Base-by-base conservation (phyloP, 2,797 vertebrate genomes). In the Myotis myotis region DNA sequence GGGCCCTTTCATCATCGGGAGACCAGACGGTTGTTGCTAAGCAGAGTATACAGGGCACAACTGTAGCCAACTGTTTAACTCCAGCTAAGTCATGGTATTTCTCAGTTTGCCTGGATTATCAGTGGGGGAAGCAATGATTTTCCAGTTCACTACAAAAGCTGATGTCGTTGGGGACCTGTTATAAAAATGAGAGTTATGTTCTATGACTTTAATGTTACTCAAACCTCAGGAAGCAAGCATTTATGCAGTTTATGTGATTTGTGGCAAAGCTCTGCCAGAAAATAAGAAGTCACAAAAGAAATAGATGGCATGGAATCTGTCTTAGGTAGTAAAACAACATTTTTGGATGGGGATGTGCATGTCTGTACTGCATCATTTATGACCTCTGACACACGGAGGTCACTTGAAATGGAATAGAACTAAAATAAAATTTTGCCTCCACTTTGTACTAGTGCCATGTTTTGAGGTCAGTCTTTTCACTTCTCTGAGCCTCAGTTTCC, bases 1-100 rank as follows among this genome's bases (percentile, higher is more conserved):
- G 92, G 70, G 70, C 94, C 96, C 97, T 97, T 97, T 96, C 98
- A 70, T 10, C 87, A 83, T 80, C 92, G 2, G 75, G 94, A 97
- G 97, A 83, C 49, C 33, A 83, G 95, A 89, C 86, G 33, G 93
- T 53, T 78, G 96, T 94, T 96, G 15, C 33, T 81, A 84, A 97
- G 88, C 41, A 60, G 88, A 96, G 93, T 81, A 97, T 97, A 84
- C 78, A 96, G 71, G 83, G 55, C 86, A 92, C 6, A 3, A 81
- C 92, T 95, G 75, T 49, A 92, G 95, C 84, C 94, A 95, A 93
- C 95, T 93, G 90, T 88, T 78, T 82, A 95, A 86, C 79, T 94
- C 84, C 55, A 5, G 22, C 75, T 95, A 89, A 62, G 51, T 90
- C 55, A 4, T 8, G 5, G 11, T 87, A 70, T 91, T 95, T 96